Evolutionary conservation across 2,888 invertebrate genomes (phyloP), one percentile per base, ranked within the genome.

Genomic region (Platycheirus rosarum): DNA sequence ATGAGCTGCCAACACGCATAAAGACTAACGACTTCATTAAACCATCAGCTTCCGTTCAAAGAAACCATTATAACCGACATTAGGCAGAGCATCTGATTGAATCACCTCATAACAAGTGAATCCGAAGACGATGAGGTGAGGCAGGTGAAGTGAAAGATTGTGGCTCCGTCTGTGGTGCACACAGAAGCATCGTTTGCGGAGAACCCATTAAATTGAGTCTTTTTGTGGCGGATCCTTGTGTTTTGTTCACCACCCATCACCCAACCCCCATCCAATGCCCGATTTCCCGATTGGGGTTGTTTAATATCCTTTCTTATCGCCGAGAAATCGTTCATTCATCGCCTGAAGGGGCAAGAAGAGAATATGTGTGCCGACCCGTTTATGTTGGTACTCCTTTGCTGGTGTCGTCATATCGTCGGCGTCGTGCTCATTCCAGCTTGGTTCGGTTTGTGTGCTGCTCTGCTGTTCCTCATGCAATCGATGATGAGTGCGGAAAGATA

Each of bases 11-110:
- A 73, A 84, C 69, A 80, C 69, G 77, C 85, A 85, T 85, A 77
- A 85, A 80, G 80, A 75, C 77, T 85, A 85, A 85, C 80, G 84
- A 85, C 80, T 84, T 84, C 84, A 84, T 85, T 85, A 85, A 85
- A 84, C 85, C 85, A 85, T 85, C 84, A 85, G 73, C 84, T 85
- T 85, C 85, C 85, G 85, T 77, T 84, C 75, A 84, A 79, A 84
- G 84, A 85, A 84, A 84, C 84, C 84, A 84, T 84, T 84, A 84
- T 84, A 84, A 84, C 84, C 84, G 84, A 84, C 84, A 84, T 84
- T 84, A 84, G 84, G 73, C 73, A 74, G 74, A 78, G 44, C 55
- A 74, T 84, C 84, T 84, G 84, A 84, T 84, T 78, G 84, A 84
- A 84, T 84, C 84, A 84, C 84, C 84, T 84, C 76, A 69, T 78